Evolutionary conservation across 2,888 invertebrate species (phyloP).

Genomic region (Cheilosia pagana): DNA sequence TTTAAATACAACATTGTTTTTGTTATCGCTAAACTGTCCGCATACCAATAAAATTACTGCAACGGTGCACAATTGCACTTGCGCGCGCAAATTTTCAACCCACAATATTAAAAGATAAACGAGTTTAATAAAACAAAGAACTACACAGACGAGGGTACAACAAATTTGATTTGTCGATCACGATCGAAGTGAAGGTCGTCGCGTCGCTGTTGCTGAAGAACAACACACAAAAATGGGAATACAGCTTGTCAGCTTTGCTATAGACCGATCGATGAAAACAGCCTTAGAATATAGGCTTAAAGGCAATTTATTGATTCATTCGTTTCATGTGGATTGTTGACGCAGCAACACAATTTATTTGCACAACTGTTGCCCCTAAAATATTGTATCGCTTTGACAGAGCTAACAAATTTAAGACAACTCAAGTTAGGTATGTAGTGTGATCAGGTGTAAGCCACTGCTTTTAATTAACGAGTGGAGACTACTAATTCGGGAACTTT

Average conservation of each 20-base stretch:
- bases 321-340: not conserved
- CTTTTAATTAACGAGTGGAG: not conserved
- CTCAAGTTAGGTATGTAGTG: not conserved
- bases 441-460: conserved; percentile 2
- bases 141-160: not conserved
- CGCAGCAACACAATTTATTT: conserved; percentile 2
- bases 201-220: conserved; percentile 19
- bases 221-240: conserved; percentile 15
- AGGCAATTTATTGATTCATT: not conserved
- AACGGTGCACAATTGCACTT: not conserved
- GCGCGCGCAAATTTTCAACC: not conserved
- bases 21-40: conserved; percentile 9
- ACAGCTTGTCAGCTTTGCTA: conserved; percentile 4
- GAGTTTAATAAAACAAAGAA: conserved; percentile 11
- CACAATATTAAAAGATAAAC: not conserved
- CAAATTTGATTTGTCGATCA: conserved; percentile 26
- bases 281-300: not conserved
- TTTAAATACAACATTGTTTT: not conserved
- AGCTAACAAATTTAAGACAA: not conserved
- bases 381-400: not conserved
- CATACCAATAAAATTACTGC: not conserved
- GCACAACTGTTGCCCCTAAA: not conserved
- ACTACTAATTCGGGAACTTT: not conserved
- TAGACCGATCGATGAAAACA: not conserved
- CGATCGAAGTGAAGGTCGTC: conserved; percentile 22